A percentile compares a stretch with the other conserved stretches of the same genome.
Conservation (phyloP, 2,797 vertebrate genomes). For the Acanthurus leucopareius region DNA sequence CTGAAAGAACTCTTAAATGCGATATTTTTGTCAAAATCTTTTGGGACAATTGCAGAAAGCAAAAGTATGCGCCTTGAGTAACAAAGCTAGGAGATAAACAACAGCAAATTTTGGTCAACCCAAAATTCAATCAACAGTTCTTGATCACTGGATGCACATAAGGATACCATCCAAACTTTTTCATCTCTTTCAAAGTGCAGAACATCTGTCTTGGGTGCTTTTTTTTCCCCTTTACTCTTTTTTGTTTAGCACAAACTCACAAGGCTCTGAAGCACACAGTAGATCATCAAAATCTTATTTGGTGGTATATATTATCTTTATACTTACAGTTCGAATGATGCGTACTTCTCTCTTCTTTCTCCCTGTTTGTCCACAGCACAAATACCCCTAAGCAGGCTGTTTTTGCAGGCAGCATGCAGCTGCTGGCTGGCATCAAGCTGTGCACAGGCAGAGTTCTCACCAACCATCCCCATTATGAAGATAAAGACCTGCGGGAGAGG, state of each 20-base stretch:
- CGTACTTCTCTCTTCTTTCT: slow-evolving; percentile 9
- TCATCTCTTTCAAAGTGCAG: not conserved
- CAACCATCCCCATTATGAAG: slow-evolving; percentile 98
- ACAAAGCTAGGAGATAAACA: slow-evolving; percentile 18
- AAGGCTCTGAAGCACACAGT: not conserved
- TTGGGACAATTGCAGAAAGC: slow-evolving; percentile 12
- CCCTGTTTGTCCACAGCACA: slow-evolving; percentile 82
- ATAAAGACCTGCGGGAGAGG: slow-evolving; percentile 93
- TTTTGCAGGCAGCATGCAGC: slow-evolving; percentile 99
- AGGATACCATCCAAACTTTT: slow-evolving; percentile 25
- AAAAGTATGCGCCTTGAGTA: slow-evolving; percentile 24
- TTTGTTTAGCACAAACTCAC: not conserved
- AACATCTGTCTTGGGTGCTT: not conserved
- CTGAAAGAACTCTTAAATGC: slow-evolving; percentile 25
- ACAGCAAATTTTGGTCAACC: not conserved
- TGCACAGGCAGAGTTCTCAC: slow-evolving; percentile 96
- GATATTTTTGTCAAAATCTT: slow-evolving; percentile 44
- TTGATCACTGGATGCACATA: slow-evolving; percentile 30
- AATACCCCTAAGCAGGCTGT: slow-evolving; percentile 92
- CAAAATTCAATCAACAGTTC: slow-evolving; percentile 46
- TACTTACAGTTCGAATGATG: slow-evolving; percentile 20
- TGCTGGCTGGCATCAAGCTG: slow-evolving; percentile 97
- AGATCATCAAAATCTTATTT: not conserved
- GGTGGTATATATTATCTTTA: slow-evolving; percentile 11
- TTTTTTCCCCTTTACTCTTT: not conserved